A percentile compares a stretch with the other conserved stretches of the same genome.
Conservation (phyloP, 2,888 invertebrate genomes). For the Cremastobaeus sp. region DNA sequence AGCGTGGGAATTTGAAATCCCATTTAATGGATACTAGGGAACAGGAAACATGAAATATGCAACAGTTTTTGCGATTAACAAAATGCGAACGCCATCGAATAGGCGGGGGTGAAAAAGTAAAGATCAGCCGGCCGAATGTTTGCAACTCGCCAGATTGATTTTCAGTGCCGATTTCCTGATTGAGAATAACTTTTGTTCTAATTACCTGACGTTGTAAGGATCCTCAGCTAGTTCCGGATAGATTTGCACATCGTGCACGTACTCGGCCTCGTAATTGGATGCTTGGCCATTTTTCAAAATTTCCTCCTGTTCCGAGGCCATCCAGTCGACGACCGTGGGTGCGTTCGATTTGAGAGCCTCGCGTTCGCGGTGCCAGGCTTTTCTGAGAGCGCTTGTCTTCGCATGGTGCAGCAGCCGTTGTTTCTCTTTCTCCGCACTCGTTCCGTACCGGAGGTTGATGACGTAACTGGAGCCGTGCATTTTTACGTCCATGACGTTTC, state of each 20-base stretch:
- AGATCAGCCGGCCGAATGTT: too few species aligned
- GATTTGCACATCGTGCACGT: slow-evolving; percentile 91
- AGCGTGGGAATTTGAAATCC: too few species aligned
- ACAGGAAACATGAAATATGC: neutral
- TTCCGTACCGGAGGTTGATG: slow-evolving; percentile 96
- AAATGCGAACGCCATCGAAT: too few species aligned
- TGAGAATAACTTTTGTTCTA: too few species aligned
- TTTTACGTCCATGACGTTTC: slow-evolving; percentile 86
- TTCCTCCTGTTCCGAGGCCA: slow-evolving; percentile 91
- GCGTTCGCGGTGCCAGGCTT: slow-evolving; percentile 95
- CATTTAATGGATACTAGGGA: too few species aligned
- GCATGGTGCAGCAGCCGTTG: slow-evolving; percentile 94
- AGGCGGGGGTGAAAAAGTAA: too few species aligned
- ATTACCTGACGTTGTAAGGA: slow-evolving; percentile 90
- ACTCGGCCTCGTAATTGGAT: slow-evolving; percentile 92
- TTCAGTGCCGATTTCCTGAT: too few species aligned
- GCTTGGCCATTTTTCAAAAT: slow-evolving; percentile 91
- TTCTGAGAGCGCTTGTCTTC: slow-evolving; percentile 89
- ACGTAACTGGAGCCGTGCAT: slow-evolving; percentile 94
- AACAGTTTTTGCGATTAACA: neutral
- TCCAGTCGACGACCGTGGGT: slow-evolving; percentile 90
- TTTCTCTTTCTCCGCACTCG: slow-evolving; percentile 92
- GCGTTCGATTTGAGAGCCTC: slow-evolving; percentile 89
- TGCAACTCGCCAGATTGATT: too few species aligned
- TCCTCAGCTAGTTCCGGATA: slow-evolving; percentile 97